These are phyloP conservation scores for Osmerus eperlanus DNA, from an alignment of 2,113 vertebrate species.

Conservation along the genomic window DNA sequence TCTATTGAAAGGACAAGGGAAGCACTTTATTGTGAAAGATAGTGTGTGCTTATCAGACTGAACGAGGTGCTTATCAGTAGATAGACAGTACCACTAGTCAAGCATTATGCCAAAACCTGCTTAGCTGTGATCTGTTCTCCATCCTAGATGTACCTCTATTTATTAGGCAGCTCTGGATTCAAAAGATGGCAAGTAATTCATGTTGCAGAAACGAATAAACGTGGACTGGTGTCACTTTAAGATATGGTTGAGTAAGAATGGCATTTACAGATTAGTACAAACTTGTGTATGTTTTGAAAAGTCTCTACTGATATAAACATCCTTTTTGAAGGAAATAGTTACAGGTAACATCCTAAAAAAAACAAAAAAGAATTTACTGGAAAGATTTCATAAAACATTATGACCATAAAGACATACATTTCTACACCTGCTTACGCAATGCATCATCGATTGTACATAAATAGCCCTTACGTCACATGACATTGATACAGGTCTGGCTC, in stretches of 20 bases:
- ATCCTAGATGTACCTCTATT: slow-evolving; percentile 28
- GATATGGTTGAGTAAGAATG: slow-evolving; percentile 19
- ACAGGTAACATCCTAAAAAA: slow-evolving; percentile 15
- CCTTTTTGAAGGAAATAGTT: not conserved
- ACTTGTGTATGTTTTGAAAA: not conserved
- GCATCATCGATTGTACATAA: not conserved
- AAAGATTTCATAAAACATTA: slow-evolving; percentile 41
- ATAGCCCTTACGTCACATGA: slow-evolving; percentile 7
- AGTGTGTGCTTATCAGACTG: slow-evolving; percentile 33
- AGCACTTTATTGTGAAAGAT: slow-evolving; percentile 63
- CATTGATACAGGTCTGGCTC: slow-evolving; percentile 3
- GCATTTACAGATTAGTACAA: slow-evolving; percentile 38
- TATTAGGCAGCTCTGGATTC: slow-evolving; percentile 41
- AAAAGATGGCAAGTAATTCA: slow-evolving; percentile 51
- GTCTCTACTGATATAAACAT: not conserved
- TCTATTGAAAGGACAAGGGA: slow-evolving; percentile 29
- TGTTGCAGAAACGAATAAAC: slow-evolving; percentile 35
- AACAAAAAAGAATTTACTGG: slow-evolving; percentile 43
- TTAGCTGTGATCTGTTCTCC: slow-evolving; percentile 32
- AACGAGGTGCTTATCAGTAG: slow-evolving; percentile 48
- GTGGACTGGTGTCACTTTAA: slow-evolving; percentile 32
- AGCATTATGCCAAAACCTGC: slow-evolving; percentile 54
- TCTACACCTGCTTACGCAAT: too few relatives aligned
- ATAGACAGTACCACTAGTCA: slow-evolving; percentile 45
- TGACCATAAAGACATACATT: too few relatives aligned